Conservation (phyloP, 2,113 vertebrate genomes). For the Lagopus muta region DNA sequence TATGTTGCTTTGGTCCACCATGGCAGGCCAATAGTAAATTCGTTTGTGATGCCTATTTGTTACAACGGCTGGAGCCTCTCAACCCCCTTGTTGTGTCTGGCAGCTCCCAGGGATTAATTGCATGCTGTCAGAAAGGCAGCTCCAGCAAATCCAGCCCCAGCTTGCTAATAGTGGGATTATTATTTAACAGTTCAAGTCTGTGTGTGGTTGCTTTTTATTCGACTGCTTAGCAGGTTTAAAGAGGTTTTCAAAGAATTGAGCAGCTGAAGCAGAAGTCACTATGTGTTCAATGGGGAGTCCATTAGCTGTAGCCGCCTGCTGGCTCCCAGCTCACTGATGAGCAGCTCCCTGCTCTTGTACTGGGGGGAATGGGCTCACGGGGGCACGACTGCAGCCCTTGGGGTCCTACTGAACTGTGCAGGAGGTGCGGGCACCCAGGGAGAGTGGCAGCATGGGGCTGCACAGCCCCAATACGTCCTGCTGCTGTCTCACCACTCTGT, state of each 20-base stretch:
- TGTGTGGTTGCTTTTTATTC: background rate
- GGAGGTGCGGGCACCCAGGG: background rate
- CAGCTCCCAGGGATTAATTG: slow-evolving; percentile 56
- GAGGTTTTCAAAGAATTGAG: slow-evolving; percentile 3
- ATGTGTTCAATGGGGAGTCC: background rate
- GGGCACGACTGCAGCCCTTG: background rate
- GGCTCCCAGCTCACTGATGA: background rate
- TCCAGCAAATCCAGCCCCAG: slow-evolving; percentile 44
- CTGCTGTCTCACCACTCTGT: background rate
- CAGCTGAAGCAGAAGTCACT: background rate
- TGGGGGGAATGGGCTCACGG: accelerated
- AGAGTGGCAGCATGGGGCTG: background rate
- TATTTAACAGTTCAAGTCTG: slow-evolving; percentile 51
- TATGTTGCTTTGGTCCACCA: background rate
- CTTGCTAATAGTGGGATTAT: slow-evolving; percentile 45
- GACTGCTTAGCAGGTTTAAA: background rate
- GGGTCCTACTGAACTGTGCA: background rate
- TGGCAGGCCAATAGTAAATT: slow-evolving; percentile 37
- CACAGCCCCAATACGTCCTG: accelerated
- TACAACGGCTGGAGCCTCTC: slow-evolving; percentile 15
- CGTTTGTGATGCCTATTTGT: slow-evolving; percentile 48
- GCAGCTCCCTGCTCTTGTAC: background rate
- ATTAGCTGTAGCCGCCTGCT: background rate
- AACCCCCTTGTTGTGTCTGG: slow-evolving; percentile 58
- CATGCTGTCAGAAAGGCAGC: slow-evolving; percentile 29